Evolutionary conservation across 2,797 vertebrate genomes (phyloP).

Genomic region (Pseudochirops corinnae): DNA sequence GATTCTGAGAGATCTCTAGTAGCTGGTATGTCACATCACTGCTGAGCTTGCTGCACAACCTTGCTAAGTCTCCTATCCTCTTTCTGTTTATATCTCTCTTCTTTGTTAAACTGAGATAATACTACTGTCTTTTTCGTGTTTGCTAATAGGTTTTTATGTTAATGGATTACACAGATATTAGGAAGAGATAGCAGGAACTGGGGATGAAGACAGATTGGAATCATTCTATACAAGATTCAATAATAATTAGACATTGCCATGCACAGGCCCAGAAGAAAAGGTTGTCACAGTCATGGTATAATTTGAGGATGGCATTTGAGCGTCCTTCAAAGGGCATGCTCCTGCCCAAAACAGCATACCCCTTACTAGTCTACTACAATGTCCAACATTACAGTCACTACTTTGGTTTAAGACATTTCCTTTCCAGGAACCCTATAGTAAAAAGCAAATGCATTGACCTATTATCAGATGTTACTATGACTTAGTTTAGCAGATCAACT

Average conservation of each 20-base stretch:
- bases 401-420: slow-evolving; percentile 4
- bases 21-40: slow-evolving; percentile 3
- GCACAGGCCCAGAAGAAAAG: not conserved
- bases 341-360: not conserved
- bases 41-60: not conserved
- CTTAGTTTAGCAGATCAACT: slow-evolving; percentile 19
- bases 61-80: not conserved
- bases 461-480: slow-evolving; percentile 6
- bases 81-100: slow-evolving; percentile 49
- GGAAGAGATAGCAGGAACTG: not conserved
- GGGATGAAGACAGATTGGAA: not conserved
- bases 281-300: slow-evolving; percentile 12
- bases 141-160: not conserved
- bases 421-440: slow-evolving; percentile 12
- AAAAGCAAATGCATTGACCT: not conserved
- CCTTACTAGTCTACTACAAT: not conserved
- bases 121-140: not conserved
- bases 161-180: not conserved
- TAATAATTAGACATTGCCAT: not conserved
- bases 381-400: not conserved
- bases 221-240: not conserved
- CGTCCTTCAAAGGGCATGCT: not conserved
- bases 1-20: not conserved
- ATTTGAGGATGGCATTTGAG: slow-evolving; percentile 23
- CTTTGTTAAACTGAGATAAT: slow-evolving; percentile 26